Evolutionary conservation across 2,888 invertebrate genomes (phyloP).

Genomic region (Muscina levida): DNA sequence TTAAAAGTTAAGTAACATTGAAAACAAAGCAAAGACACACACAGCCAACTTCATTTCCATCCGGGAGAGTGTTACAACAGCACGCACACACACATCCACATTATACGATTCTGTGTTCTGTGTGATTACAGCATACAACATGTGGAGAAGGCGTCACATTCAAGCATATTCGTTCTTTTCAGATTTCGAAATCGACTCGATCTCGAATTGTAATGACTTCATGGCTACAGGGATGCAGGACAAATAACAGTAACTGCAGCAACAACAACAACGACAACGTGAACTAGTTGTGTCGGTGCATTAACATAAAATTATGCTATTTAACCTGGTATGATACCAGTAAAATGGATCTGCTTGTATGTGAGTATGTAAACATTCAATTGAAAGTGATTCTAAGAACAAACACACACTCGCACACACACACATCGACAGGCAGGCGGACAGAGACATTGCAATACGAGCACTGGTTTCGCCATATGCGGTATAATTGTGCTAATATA

Average conservation of each 20-base stretch:
- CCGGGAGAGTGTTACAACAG: background rate
- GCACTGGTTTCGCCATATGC: background rate
- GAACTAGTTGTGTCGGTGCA: background rate
- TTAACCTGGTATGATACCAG: conserved; percentile 3
- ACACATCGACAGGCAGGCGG: background rate
- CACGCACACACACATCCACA: background rate
- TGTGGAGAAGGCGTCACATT: too few species aligned
- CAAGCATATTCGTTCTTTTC: too few species aligned
- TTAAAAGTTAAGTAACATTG: conserved; percentile 11
- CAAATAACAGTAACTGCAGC: too few species aligned
- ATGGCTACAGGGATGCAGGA: background rate
- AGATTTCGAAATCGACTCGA: background rate
- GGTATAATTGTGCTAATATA: conserved; percentile 20
- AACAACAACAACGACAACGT: background rate
- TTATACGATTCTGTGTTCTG: background rate
- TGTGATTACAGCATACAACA: too few species aligned
- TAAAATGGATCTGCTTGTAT: background rate
- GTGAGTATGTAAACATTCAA: background rate
- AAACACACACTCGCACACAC: background rate
- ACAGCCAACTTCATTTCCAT: background rate
- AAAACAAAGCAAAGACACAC: conserved; percentile 5
- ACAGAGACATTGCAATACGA: background rate
- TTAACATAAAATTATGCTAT: conserved; percentile 1
- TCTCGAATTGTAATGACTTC: background rate
- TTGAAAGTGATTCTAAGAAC: background rate